Evolutionary conservation across 1,140 invertebrate species (phyloP).

Genomic region (Tyrophagus putrescentiae): DNA sequence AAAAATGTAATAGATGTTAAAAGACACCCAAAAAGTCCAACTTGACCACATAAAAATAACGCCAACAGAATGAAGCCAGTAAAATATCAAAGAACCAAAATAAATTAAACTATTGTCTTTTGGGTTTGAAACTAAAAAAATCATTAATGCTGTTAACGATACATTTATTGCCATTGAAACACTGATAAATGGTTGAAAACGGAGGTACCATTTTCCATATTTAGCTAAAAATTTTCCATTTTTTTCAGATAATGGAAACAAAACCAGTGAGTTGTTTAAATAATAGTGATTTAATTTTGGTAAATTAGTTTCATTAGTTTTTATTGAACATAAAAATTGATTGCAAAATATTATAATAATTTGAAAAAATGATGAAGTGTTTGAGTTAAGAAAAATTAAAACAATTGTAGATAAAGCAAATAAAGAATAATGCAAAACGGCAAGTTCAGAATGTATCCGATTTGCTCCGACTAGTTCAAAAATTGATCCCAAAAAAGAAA

Average conservation of each 20-base stretch:
- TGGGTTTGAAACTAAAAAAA: not conserved
- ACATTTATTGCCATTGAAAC: not conserved
- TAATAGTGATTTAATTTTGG: too few species aligned
- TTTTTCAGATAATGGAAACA: too few species aligned
- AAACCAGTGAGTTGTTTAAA: too few species aligned
- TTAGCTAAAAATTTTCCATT: not conserved
- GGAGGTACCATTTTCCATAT: not conserved
- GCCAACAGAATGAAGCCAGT: not conserved
- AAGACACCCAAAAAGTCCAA: not conserved
- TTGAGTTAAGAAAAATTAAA: not conserved
- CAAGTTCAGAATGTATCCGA: not conserved
- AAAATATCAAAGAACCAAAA: not conserved
- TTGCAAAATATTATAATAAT: not conserved
- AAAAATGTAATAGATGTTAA: slow-evolving; percentile 1
- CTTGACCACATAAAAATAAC: not conserved
- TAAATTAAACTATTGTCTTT: not conserved
- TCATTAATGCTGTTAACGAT: not conserved
- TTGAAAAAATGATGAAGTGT: not conserved
- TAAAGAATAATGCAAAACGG: not conserved
- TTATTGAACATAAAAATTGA: not conserved
- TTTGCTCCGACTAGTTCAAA: not conserved
- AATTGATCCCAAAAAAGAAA: not conserved
- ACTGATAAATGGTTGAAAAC: not conserved
- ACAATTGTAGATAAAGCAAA: not conserved
- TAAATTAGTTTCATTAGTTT: not conserved